Evolutionary conservation across 2,888 invertebrate genomes (phyloP), one percentile per base, ranked within the genome.

Genomic region (Isotomurus palustris): DNA sequence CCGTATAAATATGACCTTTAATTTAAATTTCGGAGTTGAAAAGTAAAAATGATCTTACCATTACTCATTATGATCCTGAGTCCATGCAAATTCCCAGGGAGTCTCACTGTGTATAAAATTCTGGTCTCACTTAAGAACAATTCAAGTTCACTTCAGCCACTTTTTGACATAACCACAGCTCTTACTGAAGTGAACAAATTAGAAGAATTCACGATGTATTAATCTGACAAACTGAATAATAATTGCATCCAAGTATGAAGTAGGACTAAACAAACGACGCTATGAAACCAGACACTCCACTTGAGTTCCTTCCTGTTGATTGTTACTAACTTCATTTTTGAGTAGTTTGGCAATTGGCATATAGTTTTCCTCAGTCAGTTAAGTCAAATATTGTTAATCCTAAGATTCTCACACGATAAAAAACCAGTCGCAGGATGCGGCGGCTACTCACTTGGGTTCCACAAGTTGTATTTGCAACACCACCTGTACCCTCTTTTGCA

Each of bases 331-430:
- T 47, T 47, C 22, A 47, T 47, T 47, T n/a, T 4, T 29, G 28
- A 47, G 22, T 19, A 27, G 29, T 47, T 47, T 28, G 47, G 29
- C 47, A 27, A 47, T 47, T 47, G 47, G 47, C n/a, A 24, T 22
- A 28, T 14, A 27, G n/a, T 27, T 47, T 6, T 27, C 6, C 3
- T 21, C 8, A 47, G 47, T 5, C 47, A 47, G 8, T 32, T 32
- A 47, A 47, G 47, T 47, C 29, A 22, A 47, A 47, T 47, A 47
- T 27, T 28, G 47, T 14, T 43, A 21, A 21, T 43, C 3, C 47
- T 27, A 47, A 47, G 47, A 47, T 47, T 47, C 28, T 47, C 47
- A 47, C 47, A 47, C 47, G 47, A 47, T 47, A 47, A 47, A 47
- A 47, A 47, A 47, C 47, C 47, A 47, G 47, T 47, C 47, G 47